phyloP scores from a whole-genome alignment of 1,140 invertebrate species.

The Megalonaias nervosa region DNA sequence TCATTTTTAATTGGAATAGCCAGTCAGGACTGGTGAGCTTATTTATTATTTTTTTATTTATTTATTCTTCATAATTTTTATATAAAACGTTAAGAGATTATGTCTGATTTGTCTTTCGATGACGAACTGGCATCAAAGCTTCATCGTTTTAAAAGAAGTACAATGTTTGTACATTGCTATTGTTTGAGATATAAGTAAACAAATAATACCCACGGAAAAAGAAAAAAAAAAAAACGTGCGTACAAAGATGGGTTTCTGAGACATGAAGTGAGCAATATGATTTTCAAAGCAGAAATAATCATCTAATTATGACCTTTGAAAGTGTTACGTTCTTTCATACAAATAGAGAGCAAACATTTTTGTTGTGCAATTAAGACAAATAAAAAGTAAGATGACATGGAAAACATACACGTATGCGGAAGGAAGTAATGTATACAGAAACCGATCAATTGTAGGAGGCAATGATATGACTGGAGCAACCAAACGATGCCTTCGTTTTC shows the following conservation, averaged over 20 bases:
- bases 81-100: not conserved
- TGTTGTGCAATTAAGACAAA: too few relatives aligned
- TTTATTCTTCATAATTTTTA: constrained; percentile 1
- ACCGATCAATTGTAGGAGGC: not conserved
- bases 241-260: not conserved
- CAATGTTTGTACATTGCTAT: not conserved
- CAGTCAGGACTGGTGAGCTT: constrained; percentile 47
- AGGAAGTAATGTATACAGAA: not conserved
- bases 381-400: too few relatives aligned
- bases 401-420: not conserved
- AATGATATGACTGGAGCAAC: not conserved
- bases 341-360: too few relatives aligned
- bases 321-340: too few relatives aligned
- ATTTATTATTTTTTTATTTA: not conserved
- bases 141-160: not conserved
- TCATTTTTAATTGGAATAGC: constrained; percentile 41
- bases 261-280: not conserved
- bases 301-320: too few relatives aligned
- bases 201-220: not conserved
- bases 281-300: too few relatives aligned
- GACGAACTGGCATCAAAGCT: not conserved
- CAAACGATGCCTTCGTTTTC: too few relatives aligned
- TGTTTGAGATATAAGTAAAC: not conserved
- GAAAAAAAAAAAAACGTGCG: not conserved
- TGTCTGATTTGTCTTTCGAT: not conserved